These are phyloP conservation scores for Scaptomyza graminum DNA, from an alignment of 1,140 invertebrate species.

Conservation along the genomic window DNA sequence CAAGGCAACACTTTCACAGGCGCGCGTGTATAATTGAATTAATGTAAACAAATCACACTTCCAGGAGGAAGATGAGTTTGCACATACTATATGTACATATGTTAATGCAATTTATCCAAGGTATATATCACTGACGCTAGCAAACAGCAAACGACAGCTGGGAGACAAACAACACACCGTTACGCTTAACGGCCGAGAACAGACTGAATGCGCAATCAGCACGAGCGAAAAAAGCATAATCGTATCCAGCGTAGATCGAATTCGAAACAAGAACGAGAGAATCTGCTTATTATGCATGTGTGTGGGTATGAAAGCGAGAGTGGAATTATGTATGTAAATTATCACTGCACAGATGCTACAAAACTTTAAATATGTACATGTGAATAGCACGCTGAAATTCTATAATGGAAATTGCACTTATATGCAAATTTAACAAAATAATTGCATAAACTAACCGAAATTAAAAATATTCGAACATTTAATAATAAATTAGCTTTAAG, in stretches of 20 bases:
- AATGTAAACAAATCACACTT: constrained; percentile 33
- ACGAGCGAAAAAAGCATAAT: constrained; percentile 36
- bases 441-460: no score
- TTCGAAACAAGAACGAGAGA: constrained; percentile 30
- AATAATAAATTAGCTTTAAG: no score
- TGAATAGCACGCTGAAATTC: no score
- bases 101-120: constrained; percentile 52
- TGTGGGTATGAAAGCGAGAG: constrained; percentile 20
- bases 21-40: constrained; percentile 37
- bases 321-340: constrained; percentile 12
- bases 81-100: constrained; percentile 31
- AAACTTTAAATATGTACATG: no score
- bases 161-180: constrained; percentile 41
- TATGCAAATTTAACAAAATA: no score
- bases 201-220: constrained; percentile 47
- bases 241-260: constrained; percentile 34
- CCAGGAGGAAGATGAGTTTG: constrained; percentile 24
- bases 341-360: background rate
- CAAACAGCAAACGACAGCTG: constrained; percentile 3
- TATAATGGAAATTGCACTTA: no score
- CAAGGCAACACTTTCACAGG: constrained; percentile 36
- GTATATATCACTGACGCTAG: constrained; percentile 18
- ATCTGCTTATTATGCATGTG: constrained; percentile 1
- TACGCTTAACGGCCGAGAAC: constrained; percentile 52
- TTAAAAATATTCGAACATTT: no score